A percentile compares a stretch with the other conserved stretches of the same genome.
Evolutionary conservation across 2,888 invertebrate species (phyloP).

Genomic region (Hypsopygia costalis): DNA sequence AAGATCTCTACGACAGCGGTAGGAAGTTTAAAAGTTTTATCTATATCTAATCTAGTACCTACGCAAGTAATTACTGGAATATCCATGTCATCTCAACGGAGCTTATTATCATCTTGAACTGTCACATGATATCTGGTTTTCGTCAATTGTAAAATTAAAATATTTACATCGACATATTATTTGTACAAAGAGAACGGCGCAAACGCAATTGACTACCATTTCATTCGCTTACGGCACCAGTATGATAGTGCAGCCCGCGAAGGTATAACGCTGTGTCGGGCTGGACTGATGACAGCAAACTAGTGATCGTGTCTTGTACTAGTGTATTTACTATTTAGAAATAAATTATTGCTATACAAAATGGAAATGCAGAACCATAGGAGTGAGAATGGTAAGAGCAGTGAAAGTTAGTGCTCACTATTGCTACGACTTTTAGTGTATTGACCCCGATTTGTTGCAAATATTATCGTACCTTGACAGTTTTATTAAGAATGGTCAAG

Average conservation of each 20-base stretch:
- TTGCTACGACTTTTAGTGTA: not conserved
- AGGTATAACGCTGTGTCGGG: not conserved
- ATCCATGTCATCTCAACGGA: too few species aligned
- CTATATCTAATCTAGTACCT: too few species aligned
- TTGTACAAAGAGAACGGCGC: too few species aligned
- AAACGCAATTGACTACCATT: too few species aligned
- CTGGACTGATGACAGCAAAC: not conserved
- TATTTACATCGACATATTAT: too few species aligned
- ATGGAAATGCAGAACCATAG: slow-evolving; percentile 46
- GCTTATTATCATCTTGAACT: too few species aligned
- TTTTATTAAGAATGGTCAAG: slow-evolving; percentile 3
- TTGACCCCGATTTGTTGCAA: slow-evolving; percentile 17
- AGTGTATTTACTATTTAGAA: not conserved
- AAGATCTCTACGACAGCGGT: too few species aligned
- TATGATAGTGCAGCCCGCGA: not conserved
- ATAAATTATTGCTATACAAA: slow-evolving; percentile 5
- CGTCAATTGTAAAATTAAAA: too few species aligned
- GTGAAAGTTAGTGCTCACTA: not conserved
- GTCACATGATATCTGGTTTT: too few species aligned
- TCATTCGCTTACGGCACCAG: not conserved
- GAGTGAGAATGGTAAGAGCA: slow-evolving; percentile 10
- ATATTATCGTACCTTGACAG: not conserved
- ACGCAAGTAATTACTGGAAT: too few species aligned
- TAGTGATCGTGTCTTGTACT: not conserved
- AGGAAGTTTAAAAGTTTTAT: too few species aligned